Evolutionary conservation across 1,140 invertebrate species (phyloP), one percentile per base, ranked within the genome.

Genomic region (Laupala kohalensis): DNA sequence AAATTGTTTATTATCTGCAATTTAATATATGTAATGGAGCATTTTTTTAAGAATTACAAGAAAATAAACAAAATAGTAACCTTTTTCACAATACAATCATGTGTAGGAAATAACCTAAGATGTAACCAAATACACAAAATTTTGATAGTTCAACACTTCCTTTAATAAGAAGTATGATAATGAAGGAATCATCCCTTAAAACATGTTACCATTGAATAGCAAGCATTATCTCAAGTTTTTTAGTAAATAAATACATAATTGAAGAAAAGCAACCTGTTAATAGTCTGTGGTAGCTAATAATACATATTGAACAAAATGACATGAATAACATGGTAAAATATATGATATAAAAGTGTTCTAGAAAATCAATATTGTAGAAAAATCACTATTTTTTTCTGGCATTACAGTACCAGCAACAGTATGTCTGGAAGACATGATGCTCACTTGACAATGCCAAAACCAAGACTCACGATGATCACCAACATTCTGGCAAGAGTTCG

Each of bases 361-460:
- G 12, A 5, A 26, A 13, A 69, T 6, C n/a, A 4, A 5, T 6
- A 13, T 26, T 69, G 5, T 26, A 23, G 5, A 27, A 19, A 12
- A 67, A 12, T 67, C 25, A 12, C 65, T 67, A 12, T 67, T 67
- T 62, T n/a, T 62, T 62, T 62, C n/a, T n/a, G n/a, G 12, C 12
- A n/a, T 13, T 62, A 62, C 12, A 62, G 53, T 62, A n/a, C 53
- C n/a, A n/a, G 53, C 12, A 62, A 13, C 12, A 66, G 5, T n/a
- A n/a, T n/a, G n/a, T n/a, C n/a, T n/a, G n/a, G 4, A 2, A 5
- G 23, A 62, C 65, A 72, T 5, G 24, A 68, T 26, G 86, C 87
- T 85, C 80, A 93, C 92, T 96, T 97, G 73, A 97, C 94, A 77
- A 97, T 96, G 30, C 95, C 95, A 84, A 95, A 97, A 64, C 95